Evolutionary conservation across 2,113 vertebrate genomes (phyloP).

Genomic region (Cepphus grylle): DNA sequence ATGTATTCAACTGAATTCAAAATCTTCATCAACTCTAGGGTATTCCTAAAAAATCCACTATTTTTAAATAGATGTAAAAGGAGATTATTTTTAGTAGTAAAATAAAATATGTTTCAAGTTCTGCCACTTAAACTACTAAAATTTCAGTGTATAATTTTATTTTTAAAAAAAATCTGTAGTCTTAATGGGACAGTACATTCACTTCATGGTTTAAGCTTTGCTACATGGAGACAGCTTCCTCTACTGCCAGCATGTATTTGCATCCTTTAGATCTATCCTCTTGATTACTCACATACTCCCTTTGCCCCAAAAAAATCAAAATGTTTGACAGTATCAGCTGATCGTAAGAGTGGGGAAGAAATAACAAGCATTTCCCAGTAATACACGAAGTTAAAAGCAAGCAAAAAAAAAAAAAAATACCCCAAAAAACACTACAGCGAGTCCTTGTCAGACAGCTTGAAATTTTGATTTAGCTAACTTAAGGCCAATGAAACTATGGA

Average conservation of each 20-base stretch:
- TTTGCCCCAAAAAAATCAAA: not conserved
- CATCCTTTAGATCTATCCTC: not conserved
- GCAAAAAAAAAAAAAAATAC: not conserved
- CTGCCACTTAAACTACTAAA: not conserved
- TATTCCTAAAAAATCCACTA: not conserved
- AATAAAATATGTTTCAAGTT: not conserved
- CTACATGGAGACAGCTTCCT: not conserved
- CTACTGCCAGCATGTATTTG: not conserved
- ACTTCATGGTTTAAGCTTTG: not conserved
- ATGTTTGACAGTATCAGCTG: not conserved
- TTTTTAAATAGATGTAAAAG: not conserved
- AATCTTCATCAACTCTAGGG: not conserved
- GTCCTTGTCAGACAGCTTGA: slow-evolving; percentile 95
- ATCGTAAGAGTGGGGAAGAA: not conserved
- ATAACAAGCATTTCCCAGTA: not conserved
- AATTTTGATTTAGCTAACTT: slow-evolving; percentile 55
- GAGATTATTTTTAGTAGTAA: not conserved
- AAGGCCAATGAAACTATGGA: slow-evolving; percentile 63
- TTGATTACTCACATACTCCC: not conserved
- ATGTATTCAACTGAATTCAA: not conserved
- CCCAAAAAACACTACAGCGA: slow-evolving; percentile 30
- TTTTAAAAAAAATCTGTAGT: not conserved
- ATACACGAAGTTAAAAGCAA: not conserved
- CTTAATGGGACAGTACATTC: not conserved
- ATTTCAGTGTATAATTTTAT: not conserved